Percentiles rank a stretch among this genome's conserved stretches.
phyloP scores from a whole-genome alignment of 2,797 vertebrate genomes.

The Knipowitschia caucasica region DNA sequence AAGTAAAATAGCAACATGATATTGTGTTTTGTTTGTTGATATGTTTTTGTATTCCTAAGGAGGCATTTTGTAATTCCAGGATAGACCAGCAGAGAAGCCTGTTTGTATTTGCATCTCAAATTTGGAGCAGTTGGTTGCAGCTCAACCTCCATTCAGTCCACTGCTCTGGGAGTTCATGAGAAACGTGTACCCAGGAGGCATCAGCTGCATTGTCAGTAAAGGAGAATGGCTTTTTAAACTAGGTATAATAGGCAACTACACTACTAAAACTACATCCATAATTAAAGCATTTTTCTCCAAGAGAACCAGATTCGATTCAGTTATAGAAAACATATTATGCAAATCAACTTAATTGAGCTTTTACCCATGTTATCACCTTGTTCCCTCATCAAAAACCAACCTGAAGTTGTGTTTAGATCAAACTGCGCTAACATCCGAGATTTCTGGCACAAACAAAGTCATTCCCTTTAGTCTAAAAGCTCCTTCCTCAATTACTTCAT shows the following conservation, averaged over 20 bases:
- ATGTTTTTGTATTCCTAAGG: not conserved
- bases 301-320: too few species aligned
- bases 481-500: too few species aligned
- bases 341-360: too few species aligned
- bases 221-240: conserved; percentile 85
- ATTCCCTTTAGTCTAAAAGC: too few species aligned
- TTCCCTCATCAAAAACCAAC: not conserved
- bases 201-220: conserved; percentile 88
- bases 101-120: conserved; percentile 89
- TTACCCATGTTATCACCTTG: not conserved
- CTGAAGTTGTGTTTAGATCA: too few species aligned
- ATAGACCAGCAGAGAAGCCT: conserved; percentile 87
- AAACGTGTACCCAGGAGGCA: conserved; percentile 86
- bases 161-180: conserved; percentile 91
- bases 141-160: conserved; percentile 86
- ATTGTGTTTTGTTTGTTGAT: not conserved
- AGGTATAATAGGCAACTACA: conserved; percentile 66
- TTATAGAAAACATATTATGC: too few species aligned
- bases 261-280: too few species aligned
- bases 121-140: conserved; percentile 80
- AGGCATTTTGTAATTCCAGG: conserved; percentile 56
- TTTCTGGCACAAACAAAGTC: too few species aligned
- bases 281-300: too few species aligned
- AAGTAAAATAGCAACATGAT: conserved; percentile 51
- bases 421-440: too few species aligned